A percentile compares a stretch with the other conserved stretches of the same genome.
phyloP scores from a whole-genome alignment of 2,888 invertebrate species.

The Drosophila cognata region DNA sequence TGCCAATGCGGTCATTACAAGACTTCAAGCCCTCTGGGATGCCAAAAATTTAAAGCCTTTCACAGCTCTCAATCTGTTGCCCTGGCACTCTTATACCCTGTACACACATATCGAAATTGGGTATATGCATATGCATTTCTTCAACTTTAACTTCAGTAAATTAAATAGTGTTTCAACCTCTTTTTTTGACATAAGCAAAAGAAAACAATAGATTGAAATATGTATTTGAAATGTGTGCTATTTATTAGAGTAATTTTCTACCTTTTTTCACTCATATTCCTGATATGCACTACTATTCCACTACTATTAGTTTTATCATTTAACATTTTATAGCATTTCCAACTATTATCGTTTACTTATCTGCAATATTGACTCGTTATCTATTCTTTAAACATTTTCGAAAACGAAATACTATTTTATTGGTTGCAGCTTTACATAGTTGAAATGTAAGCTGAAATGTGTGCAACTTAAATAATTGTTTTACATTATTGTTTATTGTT shows the following conservation, averaged over 20 bases:
- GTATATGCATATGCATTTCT: not conserved
- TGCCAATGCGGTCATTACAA: conserved; percentile 11
- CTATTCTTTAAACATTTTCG: not conserved
- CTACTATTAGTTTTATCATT: too few species aligned
- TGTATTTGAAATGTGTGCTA: not conserved
- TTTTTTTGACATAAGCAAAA: not conserved
- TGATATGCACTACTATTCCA: not conserved
- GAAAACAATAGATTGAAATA: not conserved
- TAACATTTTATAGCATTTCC: too few species aligned
- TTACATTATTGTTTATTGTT: not conserved
- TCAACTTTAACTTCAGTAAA: not conserved
- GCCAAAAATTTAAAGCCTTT: conserved; percentile 49
- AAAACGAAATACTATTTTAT: not conserved
- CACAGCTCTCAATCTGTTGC: conserved; percentile 26
- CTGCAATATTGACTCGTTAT: not conserved
- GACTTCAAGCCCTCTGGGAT: conserved; percentile 29
- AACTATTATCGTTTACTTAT: not conserved
- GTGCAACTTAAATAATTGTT: not conserved
- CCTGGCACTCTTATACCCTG: not conserved
- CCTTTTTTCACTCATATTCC: not conserved
- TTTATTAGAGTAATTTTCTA: not conserved
- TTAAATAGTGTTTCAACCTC: not conserved
- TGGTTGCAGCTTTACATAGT: not conserved
- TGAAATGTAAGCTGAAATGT: not conserved
- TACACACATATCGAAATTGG: too few species aligned